Evolutionary conservation across 2,888 invertebrate genomes (phyloP).

Genomic region (Melanchra persicariae): DNA sequence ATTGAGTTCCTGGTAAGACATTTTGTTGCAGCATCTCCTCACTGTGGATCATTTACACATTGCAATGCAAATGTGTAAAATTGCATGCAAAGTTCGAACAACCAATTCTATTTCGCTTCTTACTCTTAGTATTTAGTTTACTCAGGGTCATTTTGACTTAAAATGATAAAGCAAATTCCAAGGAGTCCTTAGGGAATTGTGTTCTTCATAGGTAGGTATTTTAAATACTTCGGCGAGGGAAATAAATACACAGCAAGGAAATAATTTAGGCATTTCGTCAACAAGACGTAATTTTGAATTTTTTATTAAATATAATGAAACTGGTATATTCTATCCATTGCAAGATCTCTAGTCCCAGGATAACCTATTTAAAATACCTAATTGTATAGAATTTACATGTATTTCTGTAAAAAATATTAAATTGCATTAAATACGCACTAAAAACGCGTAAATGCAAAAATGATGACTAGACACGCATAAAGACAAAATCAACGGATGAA

Average conservation of each 20-base stretch:
- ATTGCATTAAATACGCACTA: conserved; percentile 13
- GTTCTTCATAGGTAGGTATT: background rate
- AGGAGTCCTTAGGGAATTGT: background rate
- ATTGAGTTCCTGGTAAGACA: conserved; percentile 87
- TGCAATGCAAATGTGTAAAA: background rate
- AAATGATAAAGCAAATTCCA: background rate
- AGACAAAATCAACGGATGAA: conserved; percentile 67
- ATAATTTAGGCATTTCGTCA: background rate
- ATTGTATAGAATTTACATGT: background rate
- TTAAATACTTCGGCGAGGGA: no score
- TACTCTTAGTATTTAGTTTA: background rate
- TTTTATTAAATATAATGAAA: background rate
- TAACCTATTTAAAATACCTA: background rate
- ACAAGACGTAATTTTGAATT: background rate
- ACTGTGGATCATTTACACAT: conserved; percentile 26
- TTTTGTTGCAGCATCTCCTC: conserved; percentile 62
- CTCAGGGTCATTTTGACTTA: background rate
- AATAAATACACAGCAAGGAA: background rate
- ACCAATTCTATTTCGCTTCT: background rate
- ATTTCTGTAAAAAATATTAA: background rate
- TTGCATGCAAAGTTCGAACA: background rate
- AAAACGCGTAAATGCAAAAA: conserved; percentile 27
- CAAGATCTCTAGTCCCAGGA: conserved; percentile 6
- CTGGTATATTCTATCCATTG: conserved; percentile 4
- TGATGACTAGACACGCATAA: conserved; percentile 50